A percentile compares a stretch with the other conserved stretches of the same genome.
phyloP scores from a whole-genome alignment of 2,113 vertebrate genomes.

The Panthera tigris region DNA sequence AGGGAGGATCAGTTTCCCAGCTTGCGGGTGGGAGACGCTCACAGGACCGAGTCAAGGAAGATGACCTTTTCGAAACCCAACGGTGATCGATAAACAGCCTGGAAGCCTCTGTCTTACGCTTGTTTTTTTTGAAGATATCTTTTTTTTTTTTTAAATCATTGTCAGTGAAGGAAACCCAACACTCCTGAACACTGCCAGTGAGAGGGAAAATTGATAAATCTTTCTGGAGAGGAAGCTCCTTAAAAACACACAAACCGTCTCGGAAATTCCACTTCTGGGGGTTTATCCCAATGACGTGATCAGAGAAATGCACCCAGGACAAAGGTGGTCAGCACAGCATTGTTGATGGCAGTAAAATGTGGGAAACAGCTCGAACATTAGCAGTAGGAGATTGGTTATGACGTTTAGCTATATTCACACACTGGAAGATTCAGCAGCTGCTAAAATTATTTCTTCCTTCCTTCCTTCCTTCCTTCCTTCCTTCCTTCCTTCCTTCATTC shows the following conservation, averaged over 20 bases:
- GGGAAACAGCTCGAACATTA: background rate
- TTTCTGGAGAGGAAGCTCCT: background rate
- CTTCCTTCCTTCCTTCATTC: too few species aligned
- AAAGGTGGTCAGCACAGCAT: background rate
- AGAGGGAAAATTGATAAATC: rapidly evolving
- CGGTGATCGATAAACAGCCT: background rate
- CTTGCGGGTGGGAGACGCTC: background rate
- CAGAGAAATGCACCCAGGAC: background rate
- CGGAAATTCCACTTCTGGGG: background rate
- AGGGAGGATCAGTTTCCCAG: background rate
- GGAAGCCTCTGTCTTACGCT: too few species aligned
- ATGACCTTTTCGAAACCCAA: background rate
- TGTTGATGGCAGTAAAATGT: background rate
- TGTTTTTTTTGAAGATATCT: rapidly evolving
- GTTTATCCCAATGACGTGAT: background rate
- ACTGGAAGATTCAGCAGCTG: background rate
- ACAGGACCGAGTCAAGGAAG: background rate
- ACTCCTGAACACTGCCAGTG: background rate
- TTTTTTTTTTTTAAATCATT: background rate
- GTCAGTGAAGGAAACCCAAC: background rate
- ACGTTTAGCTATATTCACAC: background rate
- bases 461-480: rapidly evolving
- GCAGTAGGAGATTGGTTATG: background rate
- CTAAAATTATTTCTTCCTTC: background rate
- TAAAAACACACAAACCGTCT: background rate